Evolutionary conservation across 2,113 vertebrate genomes (phyloP).

Genomic region (Megalops atlanticus): DNA sequence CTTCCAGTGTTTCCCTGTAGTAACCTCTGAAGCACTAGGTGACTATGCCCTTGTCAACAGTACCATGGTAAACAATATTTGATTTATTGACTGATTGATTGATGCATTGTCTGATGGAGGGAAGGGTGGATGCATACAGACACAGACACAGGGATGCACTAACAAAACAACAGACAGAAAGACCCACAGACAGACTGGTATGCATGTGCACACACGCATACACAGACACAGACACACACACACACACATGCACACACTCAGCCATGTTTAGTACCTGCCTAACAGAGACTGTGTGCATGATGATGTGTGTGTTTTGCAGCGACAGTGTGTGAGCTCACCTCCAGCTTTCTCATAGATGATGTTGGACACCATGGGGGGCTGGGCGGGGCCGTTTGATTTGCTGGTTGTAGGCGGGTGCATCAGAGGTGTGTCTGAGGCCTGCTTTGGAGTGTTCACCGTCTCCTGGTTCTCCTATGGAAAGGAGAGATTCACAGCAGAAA

Average conservation of each 20-base stretch:
- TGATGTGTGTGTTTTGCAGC: too few species aligned
- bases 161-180: slow-evolving; percentile 28
- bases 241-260: slow-evolving; percentile 19
- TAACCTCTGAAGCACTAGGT: too few species aligned
- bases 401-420: too few species aligned
- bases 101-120: too few species aligned
- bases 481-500: too few species aligned
- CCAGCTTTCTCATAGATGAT: slow-evolving; percentile 21
- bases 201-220: not conserved
- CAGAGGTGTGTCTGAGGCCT: slow-evolving; percentile 17
- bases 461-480: not conserved
- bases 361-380: slow-evolving; percentile 23
- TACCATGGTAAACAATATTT: too few species aligned
- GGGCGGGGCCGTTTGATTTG: not conserved
- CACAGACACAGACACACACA: not conserved
- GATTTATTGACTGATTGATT: too few species aligned
- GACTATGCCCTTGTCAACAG: too few species aligned
- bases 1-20: too few species aligned
- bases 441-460: not conserved
- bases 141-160: too few species aligned
- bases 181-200: slow-evolving; percentile 28
- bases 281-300: too few species aligned
- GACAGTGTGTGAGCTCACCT: slow-evolving; percentile 28
- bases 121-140: too few species aligned
- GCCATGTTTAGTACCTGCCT: not conserved